Conservation (phyloP, 2,797 vertebrate genomes). For the Poeciliopsis infans region DNA sequence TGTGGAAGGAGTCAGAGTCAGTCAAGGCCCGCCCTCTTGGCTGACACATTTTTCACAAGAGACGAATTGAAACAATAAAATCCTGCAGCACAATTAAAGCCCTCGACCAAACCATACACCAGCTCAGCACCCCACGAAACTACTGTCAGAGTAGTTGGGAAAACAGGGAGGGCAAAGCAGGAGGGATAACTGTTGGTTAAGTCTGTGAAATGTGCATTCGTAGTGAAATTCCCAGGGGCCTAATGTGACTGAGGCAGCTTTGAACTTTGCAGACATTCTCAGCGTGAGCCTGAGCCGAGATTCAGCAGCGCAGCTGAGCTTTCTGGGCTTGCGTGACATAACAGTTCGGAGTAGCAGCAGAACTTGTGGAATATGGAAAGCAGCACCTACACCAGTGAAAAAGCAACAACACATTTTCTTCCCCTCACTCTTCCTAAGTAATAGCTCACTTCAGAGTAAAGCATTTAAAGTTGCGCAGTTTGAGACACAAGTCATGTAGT, state of each 20-base stretch:
- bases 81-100: constrained; percentile 50
- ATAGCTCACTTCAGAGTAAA: constrained; percentile 10
- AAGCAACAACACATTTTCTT: neutral
- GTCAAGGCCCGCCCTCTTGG: constrained; percentile 25
- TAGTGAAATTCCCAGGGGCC: constrained; percentile 56
- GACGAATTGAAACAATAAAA: constrained; percentile 48
- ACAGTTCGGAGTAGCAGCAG: constrained; percentile 37
- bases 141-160: constrained; percentile 15
- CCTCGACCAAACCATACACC: constrained; percentile 36
- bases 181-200: constrained; percentile 48
- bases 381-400: neutral
- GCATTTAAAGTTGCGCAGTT: neutral
- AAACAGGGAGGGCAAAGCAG: constrained; percentile 20
- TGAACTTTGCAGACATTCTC: constrained; percentile 63
- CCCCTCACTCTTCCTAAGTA: constrained; percentile 1
- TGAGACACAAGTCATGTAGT: neutral
- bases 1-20: constrained; percentile 16
- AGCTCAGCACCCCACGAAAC: constrained; percentile 12
- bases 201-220: constrained; percentile 51
- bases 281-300: constrained; percentile 45
- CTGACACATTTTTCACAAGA: constrained; percentile 58
- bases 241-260: constrained; percentile 48
- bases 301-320: constrained; percentile 26
- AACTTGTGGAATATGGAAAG: constrained; percentile 26
- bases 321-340: constrained; percentile 23